phyloP scores from a whole-genome alignment of 2,113 vertebrate genomes.

The Bungarus multicinctus region DNA sequence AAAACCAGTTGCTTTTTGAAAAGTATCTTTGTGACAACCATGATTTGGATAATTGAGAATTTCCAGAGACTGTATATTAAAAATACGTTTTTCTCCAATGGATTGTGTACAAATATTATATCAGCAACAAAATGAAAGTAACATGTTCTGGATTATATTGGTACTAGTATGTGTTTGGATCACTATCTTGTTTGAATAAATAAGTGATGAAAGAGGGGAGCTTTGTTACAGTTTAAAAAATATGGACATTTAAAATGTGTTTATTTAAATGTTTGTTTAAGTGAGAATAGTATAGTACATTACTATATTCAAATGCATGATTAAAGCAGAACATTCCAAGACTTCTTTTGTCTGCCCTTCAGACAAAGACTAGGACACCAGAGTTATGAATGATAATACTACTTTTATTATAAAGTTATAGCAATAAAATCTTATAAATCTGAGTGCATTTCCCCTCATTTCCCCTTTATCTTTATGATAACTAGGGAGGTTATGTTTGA shows the following conservation, averaged over 20 bases:
- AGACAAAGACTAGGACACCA: not conserved
- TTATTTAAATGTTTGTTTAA: not conserved
- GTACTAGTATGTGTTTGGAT: not conserved
- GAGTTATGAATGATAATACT: not conserved
- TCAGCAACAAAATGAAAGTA: not conserved
- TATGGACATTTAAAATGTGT: not conserved
- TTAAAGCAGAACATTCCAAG: not conserved
- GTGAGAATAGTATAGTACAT: not conserved
- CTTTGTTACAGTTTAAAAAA: not conserved
- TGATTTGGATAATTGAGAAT: not conserved
- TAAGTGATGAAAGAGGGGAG: not conserved
- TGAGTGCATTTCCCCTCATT: not conserved
- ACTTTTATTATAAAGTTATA: not conserved
- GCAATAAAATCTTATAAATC: not conserved
- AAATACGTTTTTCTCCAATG: not conserved
- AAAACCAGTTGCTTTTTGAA: too few relatives aligned
- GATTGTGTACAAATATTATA: not conserved
- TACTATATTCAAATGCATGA: not conserved
- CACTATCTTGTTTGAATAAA: not conserved
- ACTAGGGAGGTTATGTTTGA: not conserved
- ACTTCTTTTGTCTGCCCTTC: not conserved
- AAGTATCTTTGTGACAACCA: not conserved
- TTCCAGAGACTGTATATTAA: not conserved
- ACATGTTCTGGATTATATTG: not conserved
- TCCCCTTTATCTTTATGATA: not conserved